phyloP scores from a whole-genome alignment of 1,140 invertebrate genomes.

The Trinorchestia longiramus region DNA sequence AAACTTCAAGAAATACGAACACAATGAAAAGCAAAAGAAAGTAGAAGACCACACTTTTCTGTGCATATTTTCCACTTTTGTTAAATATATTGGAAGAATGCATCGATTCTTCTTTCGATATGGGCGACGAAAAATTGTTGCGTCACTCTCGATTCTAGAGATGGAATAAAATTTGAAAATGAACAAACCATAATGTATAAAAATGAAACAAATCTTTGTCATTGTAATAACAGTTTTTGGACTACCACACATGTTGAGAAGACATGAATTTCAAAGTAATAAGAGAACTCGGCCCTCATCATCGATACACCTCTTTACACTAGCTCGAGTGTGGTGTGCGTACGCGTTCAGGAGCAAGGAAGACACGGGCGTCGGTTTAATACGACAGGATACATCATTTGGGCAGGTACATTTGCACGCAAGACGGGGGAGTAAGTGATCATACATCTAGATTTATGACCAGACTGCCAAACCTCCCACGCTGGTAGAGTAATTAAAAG shows the following conservation, averaged over 20 bases:
- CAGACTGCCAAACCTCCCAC: background rate
- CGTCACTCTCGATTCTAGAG: no score
- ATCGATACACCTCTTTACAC: background rate
- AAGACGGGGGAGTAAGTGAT: background rate
- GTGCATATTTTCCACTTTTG: no score
- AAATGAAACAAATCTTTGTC: no score
- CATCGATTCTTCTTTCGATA: no score
- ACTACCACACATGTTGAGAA: background rate
- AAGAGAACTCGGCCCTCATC: background rate
- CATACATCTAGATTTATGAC: conserved; percentile 10
- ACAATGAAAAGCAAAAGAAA: no score
- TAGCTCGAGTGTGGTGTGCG: background rate
- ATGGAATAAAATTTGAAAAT: background rate
- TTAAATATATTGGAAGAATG: no score
- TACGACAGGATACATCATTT: background rate
- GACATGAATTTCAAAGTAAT: background rate
- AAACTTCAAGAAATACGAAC: no score
- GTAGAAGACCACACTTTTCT: no score
- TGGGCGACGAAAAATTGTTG: no score
- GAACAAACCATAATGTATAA: background rate
- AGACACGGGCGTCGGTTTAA: background rate
- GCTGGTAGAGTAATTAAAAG: background rate
- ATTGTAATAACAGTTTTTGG: no score
- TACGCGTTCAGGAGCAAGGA: background rate
- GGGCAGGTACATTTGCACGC: conserved; percentile 33